Evolutionary conservation across 2,797 vertebrate species (phyloP).

Genomic region (Cossypha caffra): DNA sequence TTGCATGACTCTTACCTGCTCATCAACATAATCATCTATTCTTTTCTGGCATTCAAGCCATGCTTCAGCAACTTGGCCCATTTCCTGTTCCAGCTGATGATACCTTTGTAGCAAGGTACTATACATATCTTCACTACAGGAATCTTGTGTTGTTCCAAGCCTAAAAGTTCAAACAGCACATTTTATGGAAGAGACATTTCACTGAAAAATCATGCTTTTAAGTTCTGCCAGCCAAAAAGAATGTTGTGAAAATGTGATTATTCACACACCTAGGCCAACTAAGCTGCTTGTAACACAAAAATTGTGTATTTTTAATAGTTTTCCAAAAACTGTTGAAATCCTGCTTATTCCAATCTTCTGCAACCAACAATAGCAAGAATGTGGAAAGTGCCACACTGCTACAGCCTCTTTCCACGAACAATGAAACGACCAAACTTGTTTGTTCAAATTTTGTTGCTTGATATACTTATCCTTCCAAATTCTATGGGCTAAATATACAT

Average conservation of each 20-base stretch:
- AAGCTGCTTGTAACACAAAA: not conserved
- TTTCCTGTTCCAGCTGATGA: slow-evolving; percentile 91
- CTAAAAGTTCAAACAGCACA: slow-evolving; percentile 71
- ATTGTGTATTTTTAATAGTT: not conserved
- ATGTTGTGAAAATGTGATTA: not conserved
- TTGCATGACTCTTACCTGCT: slow-evolving; percentile 84
- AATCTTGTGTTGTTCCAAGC: slow-evolving; percentile 90
- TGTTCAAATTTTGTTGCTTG: not conserved
- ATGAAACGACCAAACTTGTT: not conserved
- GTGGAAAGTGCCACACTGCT: slow-evolving; percentile 36
- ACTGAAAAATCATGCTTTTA: not conserved
- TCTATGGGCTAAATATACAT: not conserved
- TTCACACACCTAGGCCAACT: not conserved
- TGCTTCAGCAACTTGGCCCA: slow-evolving; percentile 87
- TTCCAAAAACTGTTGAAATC: not conserved
- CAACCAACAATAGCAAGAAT: slow-evolving; percentile 7
- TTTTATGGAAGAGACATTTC: not conserved
- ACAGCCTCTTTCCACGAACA: not conserved
- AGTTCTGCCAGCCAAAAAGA: not conserved
- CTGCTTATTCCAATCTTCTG: not conserved
- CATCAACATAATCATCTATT: slow-evolving; percentile 97
- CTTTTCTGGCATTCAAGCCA: slow-evolving; percentile 98
- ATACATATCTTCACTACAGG: slow-evolving; percentile 92
- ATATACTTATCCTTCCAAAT: not conserved
- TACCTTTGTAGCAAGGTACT: slow-evolving; percentile 90